Conservation (phyloP, 2,797 vertebrate species). For the Eutrigla gurnardus region DNA sequence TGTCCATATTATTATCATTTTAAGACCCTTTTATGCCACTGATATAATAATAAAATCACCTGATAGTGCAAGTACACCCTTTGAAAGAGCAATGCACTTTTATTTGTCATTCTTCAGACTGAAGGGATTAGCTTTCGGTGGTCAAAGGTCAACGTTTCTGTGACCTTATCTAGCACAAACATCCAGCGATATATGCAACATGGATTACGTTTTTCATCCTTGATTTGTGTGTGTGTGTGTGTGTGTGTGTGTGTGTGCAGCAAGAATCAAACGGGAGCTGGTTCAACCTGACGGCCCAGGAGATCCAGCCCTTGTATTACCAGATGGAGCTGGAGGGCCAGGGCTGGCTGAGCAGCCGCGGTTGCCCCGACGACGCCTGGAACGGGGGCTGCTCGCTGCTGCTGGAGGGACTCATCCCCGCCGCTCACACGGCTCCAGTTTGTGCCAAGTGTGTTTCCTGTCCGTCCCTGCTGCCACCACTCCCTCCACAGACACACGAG, state of each 20-base stretch:
- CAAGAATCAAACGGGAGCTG: conserved; percentile 83
- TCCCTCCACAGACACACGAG: not conserved
- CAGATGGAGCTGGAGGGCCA: conserved; percentile 35
- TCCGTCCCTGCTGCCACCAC: not conserved
- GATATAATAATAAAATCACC: too few species aligned
- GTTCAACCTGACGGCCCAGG: conserved; percentile 91
- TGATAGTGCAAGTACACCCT: too few species aligned
- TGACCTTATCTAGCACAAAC: too few species aligned
- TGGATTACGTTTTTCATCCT: not conserved
- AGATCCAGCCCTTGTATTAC: conserved; percentile 89
- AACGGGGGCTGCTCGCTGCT: conserved; percentile 89
- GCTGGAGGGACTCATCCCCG: conserved; percentile 86
- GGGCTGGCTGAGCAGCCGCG: conserved; percentile 82
- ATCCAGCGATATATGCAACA: too few species aligned
- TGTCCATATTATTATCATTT: too few species aligned
- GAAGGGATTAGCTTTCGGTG: too few species aligned
- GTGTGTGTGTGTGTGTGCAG: conserved; percentile 68
- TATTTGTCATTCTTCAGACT: too few species aligned
- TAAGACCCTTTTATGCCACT: too few species aligned
- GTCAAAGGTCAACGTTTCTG: too few species aligned
- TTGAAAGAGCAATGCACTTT: too few species aligned
- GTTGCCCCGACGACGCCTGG: conserved; percentile 90
- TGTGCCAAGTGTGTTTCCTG: conserved; percentile 81
- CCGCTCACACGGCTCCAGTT: conserved; percentile 58
- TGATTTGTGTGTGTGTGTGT: not conserved